phyloP scores from a whole-genome alignment of 2,797 vertebrate genomes.

The Chaenodraco wilsoni region DNA sequence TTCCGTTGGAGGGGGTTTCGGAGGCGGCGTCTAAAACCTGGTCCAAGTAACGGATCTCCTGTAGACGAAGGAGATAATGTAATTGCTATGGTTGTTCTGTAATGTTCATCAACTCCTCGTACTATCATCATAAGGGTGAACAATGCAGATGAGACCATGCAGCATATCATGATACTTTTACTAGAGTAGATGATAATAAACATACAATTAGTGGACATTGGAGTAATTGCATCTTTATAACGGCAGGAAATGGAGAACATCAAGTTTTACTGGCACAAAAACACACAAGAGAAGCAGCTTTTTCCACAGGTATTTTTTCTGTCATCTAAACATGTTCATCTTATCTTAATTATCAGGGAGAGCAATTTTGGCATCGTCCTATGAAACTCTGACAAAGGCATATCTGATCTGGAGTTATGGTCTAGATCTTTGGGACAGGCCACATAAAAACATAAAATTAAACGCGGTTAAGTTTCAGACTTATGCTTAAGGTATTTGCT shows the following conservation, averaged over 20 bases:
- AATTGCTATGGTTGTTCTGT: neutral
- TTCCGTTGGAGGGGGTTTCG: conserved; percentile 89
- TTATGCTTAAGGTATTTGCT: no score
- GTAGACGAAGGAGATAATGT: conserved; percentile 6
- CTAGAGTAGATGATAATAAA: neutral
- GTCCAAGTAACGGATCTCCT: conserved; percentile 94
- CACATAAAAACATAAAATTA: no score
- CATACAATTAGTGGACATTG: neutral
- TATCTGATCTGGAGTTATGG: neutral
- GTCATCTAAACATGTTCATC: neutral
- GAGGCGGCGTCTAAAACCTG: conserved; percentile 92
- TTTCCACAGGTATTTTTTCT: no score
- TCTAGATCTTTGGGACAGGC: neutral
- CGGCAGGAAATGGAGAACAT: neutral
- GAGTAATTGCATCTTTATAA: neutral
- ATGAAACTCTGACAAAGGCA: neutral
- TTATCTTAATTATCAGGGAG: neutral
- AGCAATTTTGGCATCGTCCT: neutral
- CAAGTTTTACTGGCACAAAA: no score
- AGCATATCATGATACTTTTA: neutral
- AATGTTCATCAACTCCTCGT: neutral
- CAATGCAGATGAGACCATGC: neutral
- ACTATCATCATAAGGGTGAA: neutral
- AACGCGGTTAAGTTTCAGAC: no score
- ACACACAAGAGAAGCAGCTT: no score